Conservation (phyloP, 1,140 invertebrate species). For the Galleria mellonella region DNA sequence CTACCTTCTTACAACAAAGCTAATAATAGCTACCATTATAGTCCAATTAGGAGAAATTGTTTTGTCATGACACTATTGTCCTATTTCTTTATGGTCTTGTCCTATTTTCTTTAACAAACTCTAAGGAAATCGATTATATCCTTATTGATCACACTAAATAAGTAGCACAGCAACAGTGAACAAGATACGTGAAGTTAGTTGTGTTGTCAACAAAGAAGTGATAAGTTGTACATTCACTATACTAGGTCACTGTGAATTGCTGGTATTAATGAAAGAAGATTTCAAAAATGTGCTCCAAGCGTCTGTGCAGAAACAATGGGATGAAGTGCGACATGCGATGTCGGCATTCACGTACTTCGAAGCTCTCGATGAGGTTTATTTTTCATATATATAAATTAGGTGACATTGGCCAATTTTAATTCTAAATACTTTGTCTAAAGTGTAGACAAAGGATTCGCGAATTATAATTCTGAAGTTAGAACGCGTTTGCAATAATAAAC, state of each 20-base stretch:
- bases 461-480: too few species aligned
- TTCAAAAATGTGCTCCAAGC: slow-evolving; percentile 77
- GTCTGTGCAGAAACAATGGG: slow-evolving; percentile 76
- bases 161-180: slow-evolving; percentile 7
- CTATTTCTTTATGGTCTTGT: background rate
- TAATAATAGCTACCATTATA: too few species aligned
- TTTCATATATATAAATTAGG: background rate
- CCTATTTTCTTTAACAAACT: background rate
- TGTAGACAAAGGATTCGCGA: too few species aligned
- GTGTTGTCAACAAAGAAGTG: background rate
- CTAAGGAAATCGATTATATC: background rate
- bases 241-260: slow-evolving; percentile 72
- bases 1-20: too few species aligned
- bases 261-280: slow-evolving; percentile 71
- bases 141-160: slow-evolving; percentile 7
- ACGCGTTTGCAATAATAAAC: too few species aligned
- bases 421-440: too few species aligned
- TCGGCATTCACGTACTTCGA: slow-evolving; percentile 79
- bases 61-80: too few species aligned
- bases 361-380: slow-evolving; percentile 71
- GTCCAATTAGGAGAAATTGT: too few species aligned
- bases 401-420: too few species aligned
- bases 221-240: background rate
- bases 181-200: background rate
- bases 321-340: slow-evolving; percentile 75